Percentiles rank a stretch among this genome's conserved stretches.
Conservation (phyloP, 2,113 vertebrate species). For the Vireo altiloquus region DNA sequence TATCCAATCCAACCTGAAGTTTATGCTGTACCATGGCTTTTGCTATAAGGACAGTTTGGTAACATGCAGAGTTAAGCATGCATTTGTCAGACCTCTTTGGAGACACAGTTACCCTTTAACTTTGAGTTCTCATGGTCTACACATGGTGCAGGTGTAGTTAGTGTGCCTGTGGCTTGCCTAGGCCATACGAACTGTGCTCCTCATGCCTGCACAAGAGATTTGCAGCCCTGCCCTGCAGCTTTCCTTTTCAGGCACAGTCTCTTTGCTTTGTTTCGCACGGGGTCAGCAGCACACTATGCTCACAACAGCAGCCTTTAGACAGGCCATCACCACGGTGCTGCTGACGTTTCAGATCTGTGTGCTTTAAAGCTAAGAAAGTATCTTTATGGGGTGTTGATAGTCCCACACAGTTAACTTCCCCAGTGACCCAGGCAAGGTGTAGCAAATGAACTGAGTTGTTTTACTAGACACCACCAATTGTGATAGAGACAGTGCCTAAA, state of each 20-base stretch:
- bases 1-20: not conserved
- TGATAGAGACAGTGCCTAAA: constrained; percentile 44
- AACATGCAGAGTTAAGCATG: not conserved
- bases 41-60: not conserved
- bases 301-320: not conserved
- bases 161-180: not conserved
- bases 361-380: not conserved
- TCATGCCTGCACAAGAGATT: not conserved
- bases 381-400: constrained; percentile 31
- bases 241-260: not conserved
- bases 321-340: not conserved
- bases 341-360: not conserved
- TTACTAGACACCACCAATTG: constrained; percentile 16
- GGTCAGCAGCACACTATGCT: not conserved
- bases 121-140: not conserved
- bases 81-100: not conserved
- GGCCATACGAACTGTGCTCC: not conserved
- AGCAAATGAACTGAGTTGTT: constrained; percentile 32
- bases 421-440: constrained; percentile 16
- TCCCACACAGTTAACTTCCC: not conserved
- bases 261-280: not conserved
- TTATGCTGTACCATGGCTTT: not conserved
- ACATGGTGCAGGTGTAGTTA: not conserved
- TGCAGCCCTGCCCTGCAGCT: not conserved
- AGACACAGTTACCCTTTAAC: not conserved